Evolutionary conservation across 2,113 vertebrate species (phyloP).

Genomic region (Machaerirhynchus nigripectus): DNA sequence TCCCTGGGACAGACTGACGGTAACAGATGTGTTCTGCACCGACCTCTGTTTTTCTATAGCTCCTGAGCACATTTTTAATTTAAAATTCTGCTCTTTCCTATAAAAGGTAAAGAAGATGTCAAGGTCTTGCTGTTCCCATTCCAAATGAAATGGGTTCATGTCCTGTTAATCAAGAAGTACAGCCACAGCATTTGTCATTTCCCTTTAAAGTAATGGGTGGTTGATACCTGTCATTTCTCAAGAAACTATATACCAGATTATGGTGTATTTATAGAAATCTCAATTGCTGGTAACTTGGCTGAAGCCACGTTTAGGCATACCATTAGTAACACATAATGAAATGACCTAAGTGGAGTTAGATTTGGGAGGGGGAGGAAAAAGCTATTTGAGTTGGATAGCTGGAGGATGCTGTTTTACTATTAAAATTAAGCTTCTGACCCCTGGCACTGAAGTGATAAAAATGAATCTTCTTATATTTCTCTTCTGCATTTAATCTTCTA

Average conservation of each 20-base stretch:
- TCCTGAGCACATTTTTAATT: background rate
- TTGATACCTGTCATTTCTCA: conserved; percentile 68
- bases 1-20: background rate
- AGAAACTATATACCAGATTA: conserved; percentile 57
- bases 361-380: background rate
- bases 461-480: conserved; percentile 43
- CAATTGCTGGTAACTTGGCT: conserved; percentile 39
- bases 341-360: conserved; percentile 19
- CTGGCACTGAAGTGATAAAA: conserved; percentile 54
- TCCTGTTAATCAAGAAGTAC: conserved; percentile 58
- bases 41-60: background rate
- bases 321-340: conserved; percentile 51
- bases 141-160: conserved; percentile 54
- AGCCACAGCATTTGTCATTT: conserved; percentile 49
- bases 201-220: conserved; percentile 49
- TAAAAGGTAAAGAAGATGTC: conserved; percentile 60
- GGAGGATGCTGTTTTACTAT: conserved; percentile 51
- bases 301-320: conserved; percentile 18
- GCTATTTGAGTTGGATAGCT: conserved; percentile 24
- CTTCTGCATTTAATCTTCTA: conserved; percentile 32
- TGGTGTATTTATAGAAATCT: conserved; percentile 55
- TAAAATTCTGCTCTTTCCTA: conserved; percentile 32
- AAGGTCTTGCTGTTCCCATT: conserved; percentile 56
- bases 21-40: background rate
- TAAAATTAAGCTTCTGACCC: conserved; percentile 59